Evolutionary conservation across 2,797 vertebrate species (phyloP), one percentile per base, ranked within the genome.

Genomic region (Kryptolebias ocellatus): DNA sequence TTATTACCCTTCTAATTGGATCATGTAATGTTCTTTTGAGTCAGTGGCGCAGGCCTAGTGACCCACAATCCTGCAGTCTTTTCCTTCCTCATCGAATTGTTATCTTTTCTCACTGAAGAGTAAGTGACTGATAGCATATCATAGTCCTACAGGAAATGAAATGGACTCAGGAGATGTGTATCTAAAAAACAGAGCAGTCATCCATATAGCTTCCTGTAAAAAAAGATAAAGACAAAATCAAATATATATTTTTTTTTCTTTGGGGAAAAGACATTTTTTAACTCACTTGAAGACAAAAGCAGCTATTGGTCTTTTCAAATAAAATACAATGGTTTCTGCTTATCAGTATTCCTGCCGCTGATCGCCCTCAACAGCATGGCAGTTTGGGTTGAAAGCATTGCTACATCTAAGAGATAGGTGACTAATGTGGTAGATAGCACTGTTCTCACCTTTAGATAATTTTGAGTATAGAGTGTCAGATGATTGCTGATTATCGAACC

Each of bases 401-500:
- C 79, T 72, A 60, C 58, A 68, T 49, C 29, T 10, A 46, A 64
- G 83, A 78, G 80, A 87, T 84, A 85, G 85, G 71, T 64, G 62
- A 72, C 71, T 72, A 77, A 81, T 72, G 79, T 72, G 64, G 70
- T 71, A 67, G 81, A 83, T 79, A 84, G 82, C 67, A 29, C 64
- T 47, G 64, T 78, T 82, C 88, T 84, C 83, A 83, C 85, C 87
- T 93, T 89, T 88, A 75, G 87, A 91, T 88, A 74, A 86, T 91
- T 90, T 85, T 80, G 79, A 67, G 72, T 83, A 81, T 81, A 79
- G 83, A 85, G 74, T 89, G 87, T 86, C 83, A 34, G 80, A 88
- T 91, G 84, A 90, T 88, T 87, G 87, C 84, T 89, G 85, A 91
- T 91, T 87, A 92, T 90, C 72, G 79, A 91, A 83, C 83, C 54